phyloP scores from a whole-genome alignment of 2,113 vertebrate genomes.

The Stigmatopora nigra region DNA sequence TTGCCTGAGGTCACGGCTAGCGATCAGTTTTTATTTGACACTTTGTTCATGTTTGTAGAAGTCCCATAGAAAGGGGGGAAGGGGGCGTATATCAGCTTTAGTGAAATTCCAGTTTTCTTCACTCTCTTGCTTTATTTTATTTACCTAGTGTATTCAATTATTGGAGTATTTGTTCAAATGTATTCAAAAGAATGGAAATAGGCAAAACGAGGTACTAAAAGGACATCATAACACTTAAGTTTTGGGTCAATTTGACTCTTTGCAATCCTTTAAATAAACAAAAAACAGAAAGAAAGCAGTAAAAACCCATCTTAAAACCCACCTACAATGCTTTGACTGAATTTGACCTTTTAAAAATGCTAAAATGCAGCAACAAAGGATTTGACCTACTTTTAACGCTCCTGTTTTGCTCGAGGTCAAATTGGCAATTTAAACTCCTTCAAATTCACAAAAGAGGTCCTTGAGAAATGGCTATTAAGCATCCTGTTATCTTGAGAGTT shows the following conservation, averaged over 20 bases:
- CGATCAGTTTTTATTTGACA: constrained; percentile 12
- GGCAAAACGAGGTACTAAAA: background rate
- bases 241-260: no score
- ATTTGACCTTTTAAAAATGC: background rate
- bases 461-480: background rate
- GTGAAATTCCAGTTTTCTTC: constrained; percentile 11
- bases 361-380: background rate
- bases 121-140: background rate
- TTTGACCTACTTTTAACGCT: background rate
- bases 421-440: background rate
- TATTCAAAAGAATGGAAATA: background rate
- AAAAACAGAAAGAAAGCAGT: background rate
- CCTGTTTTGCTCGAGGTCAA: background rate
- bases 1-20: background rate
- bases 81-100: constrained; percentile 25
- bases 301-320: background rate
- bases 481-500: background rate
- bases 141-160: background rate
- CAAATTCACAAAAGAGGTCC: background rate
- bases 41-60: constrained; percentile 5
- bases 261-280: no score
- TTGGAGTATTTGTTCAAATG: no score
- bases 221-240: background rate
- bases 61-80: background rate
- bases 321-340: no score